Conservation (phyloP, 2,113 vertebrate species). For the Catharus fuscescens region DNA sequence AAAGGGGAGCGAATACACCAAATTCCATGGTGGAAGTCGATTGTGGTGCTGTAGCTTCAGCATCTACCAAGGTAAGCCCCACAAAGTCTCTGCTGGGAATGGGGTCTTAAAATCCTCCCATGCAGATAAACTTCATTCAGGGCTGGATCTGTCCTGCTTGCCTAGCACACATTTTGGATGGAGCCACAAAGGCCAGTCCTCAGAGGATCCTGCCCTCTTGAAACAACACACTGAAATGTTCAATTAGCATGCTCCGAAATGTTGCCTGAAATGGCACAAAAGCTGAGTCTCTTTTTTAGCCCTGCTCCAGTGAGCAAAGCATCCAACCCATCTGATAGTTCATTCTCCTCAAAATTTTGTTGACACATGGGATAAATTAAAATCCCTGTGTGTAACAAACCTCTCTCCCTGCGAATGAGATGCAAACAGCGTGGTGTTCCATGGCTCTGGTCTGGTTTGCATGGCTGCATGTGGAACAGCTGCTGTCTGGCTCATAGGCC, state of each 20-base stretch:
- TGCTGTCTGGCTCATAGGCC: background rate
- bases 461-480: background rate
- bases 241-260: background rate
- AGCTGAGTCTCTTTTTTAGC: background rate
- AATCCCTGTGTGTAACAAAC: background rate
- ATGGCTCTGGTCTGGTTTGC: background rate
- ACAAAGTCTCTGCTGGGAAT: background rate
- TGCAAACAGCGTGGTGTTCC: background rate
- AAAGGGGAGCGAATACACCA: fast-evolving
- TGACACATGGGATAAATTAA: background rate
- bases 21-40: background rate
- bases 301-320: background rate
- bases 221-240: background rate
- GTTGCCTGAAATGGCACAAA: background rate
- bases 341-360: background rate
- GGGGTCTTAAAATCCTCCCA: background rate
- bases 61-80: background rate
- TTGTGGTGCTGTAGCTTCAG: background rate
- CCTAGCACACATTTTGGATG: background rate
- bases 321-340: background rate
- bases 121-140: background rate
- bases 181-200: background rate
- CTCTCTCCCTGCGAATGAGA: background rate
- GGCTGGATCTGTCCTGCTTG: background rate
- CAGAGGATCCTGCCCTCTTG: background rate